Evolutionary conservation across 1,140 invertebrate genomes (phyloP).

Genomic region (Apis mellifera): Amel_HAv3.1 CM009935.2:4472501-4473000

Average conservation of each 20-base stretch:
- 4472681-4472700: not conserved
- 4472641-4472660: constrained; percentile 13
- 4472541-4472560: constrained; percentile 46
- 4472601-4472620: not conserved
- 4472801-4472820: too few species aligned
- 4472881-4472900: too few species aligned
- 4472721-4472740: constrained; percentile 4
- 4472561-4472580: constrained; percentile 31
- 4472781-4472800: too few species aligned
- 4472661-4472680: not conserved
- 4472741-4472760: not conserved
- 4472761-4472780: too few species aligned
- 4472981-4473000: too few species aligned
- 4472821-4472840: not conserved
- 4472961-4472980: not conserved
- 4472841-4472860: not conserved
- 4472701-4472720: not conserved
- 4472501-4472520: too few species aligned
- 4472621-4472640: not conserved
- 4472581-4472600: not conserved
- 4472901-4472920: too few species aligned
- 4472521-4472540: not conserved
- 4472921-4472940: too few species aligned
- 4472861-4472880: too few species aligned
- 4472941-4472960: too few species aligned